Evolutionary conservation across 2,888 invertebrate genomes (phyloP).

Genomic region (Antitype chi): DNA sequence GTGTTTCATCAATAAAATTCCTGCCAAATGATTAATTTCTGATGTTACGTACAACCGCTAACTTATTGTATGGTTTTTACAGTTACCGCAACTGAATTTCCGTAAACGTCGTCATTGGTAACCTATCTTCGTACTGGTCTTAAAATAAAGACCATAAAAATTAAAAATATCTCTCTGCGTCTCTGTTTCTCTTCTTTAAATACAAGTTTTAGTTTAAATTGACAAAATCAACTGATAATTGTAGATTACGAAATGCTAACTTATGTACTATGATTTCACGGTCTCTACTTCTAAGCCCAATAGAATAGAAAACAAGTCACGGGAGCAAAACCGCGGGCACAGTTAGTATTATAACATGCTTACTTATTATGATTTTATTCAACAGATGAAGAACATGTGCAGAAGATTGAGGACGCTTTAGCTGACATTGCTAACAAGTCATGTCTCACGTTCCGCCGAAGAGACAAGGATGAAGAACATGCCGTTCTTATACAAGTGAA

Average conservation of each 20-base stretch:
- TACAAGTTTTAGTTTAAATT: background rate
- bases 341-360: background rate
- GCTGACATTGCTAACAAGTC: slow-evolving; percentile 85
- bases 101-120: background rate
- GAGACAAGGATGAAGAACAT: slow-evolving; percentile 76
- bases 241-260: too few species aligned
- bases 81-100: background rate
- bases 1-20: background rate
- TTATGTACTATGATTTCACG: too few species aligned
- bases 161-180: background rate
- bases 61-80: background rate
- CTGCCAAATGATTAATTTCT: slow-evolving; percentile 7
- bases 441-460: slow-evolving; percentile 81
- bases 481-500: slow-evolving; percentile 82
- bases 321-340: background rate
- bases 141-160: background rate
- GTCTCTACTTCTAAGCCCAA: background rate
- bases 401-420: slow-evolving; percentile 83
- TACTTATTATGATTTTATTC: slow-evolving; percentile 17
- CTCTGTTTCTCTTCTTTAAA: background rate
- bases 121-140: background rate
- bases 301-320: background rate
- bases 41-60: background rate
- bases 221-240: too few species aligned
- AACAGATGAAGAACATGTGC: slow-evolving; percentile 82